These are phyloP conservation scores for Sminthurides bifidus DNA, from an alignment of 1,140 invertebrate genomes.

Conservation along the genomic window DNA sequence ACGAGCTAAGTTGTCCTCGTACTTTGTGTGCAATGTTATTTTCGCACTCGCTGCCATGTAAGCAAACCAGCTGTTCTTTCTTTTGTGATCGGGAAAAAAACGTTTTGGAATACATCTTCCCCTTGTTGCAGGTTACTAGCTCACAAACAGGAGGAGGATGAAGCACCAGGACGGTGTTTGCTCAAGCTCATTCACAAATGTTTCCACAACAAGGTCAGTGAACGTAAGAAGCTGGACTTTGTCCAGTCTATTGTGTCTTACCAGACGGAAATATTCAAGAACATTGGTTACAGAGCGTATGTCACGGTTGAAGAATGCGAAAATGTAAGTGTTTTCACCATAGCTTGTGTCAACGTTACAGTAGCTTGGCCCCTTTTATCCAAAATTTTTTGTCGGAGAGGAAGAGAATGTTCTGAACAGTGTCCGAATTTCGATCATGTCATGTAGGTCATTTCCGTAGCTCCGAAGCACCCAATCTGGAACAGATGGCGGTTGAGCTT, in stretches of 20 bases:
- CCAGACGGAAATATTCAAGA: background rate
- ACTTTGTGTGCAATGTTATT: background rate
- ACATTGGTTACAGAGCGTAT: background rate
- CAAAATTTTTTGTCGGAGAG: too few relatives aligned
- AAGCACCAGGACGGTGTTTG: background rate
- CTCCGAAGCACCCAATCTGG: background rate
- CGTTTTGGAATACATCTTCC: background rate
- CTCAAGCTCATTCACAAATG: background rate
- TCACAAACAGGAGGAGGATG: conserved; percentile 4
- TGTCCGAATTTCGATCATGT: too few relatives aligned
- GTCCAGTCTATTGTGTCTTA: background rate
- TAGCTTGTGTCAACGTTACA: too few relatives aligned
- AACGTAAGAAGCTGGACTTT: background rate
- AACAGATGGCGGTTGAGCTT: background rate
- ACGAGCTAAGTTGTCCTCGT: conserved; percentile 1
- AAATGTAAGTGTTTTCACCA: too few relatives aligned
- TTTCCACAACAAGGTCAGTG: background rate
- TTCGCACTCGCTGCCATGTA: background rate
- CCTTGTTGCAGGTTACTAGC: background rate
- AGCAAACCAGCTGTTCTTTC: too few relatives aligned
- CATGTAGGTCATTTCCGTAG: background rate
- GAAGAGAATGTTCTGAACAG: too few relatives aligned
- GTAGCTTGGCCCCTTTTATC: too few relatives aligned
- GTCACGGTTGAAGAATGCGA: background rate
- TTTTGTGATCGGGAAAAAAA: too few relatives aligned